Percentiles rank a stretch among this genome's conserved stretches.
These are phyloP conservation scores for Phoenoteleia sp. DNA, from an alignment of 2,888 invertebrate genomes.

Conservation along the genomic window DNA sequence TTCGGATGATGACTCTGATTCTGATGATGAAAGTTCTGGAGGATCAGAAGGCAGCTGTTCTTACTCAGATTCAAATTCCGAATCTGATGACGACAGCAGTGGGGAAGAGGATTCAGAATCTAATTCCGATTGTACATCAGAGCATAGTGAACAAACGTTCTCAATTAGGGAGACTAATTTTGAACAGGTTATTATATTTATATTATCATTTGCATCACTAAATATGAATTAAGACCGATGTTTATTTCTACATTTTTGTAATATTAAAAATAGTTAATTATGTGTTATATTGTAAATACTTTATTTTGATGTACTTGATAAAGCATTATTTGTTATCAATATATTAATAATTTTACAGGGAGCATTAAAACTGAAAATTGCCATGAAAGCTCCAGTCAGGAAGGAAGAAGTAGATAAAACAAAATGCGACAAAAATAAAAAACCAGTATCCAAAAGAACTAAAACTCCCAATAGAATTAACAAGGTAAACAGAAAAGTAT, in stretches of 20 bases:
- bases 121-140: conserved; percentile 87
- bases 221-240: no score
- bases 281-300: no score
- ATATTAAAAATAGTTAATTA: no score
- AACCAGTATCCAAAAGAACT: conserved; percentile 78
- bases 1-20: conserved; percentile 87
- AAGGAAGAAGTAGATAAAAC: conserved; percentile 83
- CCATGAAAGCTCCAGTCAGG: conserved; percentile 86
- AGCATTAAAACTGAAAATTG: conserved; percentile 87
- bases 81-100: conserved; percentile 85
- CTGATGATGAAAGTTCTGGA: conserved; percentile 86
- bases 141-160: conserved; percentile 86
- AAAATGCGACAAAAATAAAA: conserved; percentile 81
- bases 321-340: no score
- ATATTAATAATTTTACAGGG: conserved; percentile 82
- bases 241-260: no score
- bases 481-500: no score
- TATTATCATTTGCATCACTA: no score
- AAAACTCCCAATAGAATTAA: conserved; percentile 80
- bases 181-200: conserved; percentile 85
- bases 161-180: conserved; percentile 87
- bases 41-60: conserved; percentile 85
- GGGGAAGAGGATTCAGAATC: conserved; percentile 84
- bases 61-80: conserved; percentile 85
- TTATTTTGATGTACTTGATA: no score